Evolutionary conservation across 1,140 invertebrate species (phyloP).

Genomic region (Paracyclopina nana): DNA sequence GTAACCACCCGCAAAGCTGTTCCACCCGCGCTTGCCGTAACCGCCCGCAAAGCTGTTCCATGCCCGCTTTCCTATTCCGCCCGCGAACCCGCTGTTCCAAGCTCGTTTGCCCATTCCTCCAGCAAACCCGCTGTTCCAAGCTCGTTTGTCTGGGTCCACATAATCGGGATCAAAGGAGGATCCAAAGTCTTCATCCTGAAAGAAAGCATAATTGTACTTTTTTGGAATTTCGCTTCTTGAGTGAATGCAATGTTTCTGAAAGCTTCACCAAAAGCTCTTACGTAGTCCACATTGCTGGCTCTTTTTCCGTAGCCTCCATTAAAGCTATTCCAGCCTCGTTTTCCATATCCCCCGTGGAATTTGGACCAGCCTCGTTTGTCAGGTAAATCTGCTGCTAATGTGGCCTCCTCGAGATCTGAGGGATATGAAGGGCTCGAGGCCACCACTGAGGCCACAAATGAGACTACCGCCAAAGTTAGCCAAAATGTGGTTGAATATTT

Average conservation of each 20-base stretch:
- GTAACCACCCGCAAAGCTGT: no score
- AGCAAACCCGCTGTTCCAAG: constrained; percentile 1
- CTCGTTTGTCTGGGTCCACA: background rate
- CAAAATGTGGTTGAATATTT: no score
- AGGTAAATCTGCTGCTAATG: no score
- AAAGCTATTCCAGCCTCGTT: background rate
- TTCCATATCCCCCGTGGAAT: background rate
- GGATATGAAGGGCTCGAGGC: no score
- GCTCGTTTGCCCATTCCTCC: constrained; percentile 4
- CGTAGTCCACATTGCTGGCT: background rate
- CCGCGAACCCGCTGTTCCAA: background rate
- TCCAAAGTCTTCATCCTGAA: background rate
- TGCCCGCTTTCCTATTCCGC: background rate
- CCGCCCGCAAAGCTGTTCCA: constrained; percentile 1
- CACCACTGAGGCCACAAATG: no score
- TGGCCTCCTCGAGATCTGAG: no score
- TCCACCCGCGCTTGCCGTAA: background rate
- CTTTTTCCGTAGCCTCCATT: background rate
- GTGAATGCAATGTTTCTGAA: background rate
- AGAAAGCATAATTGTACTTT: background rate
- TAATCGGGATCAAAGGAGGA: background rate
- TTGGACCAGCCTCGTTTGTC: background rate
- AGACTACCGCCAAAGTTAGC: no score
- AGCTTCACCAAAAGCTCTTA: background rate
- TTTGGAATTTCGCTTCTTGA: background rate